Percentiles rank a stretch among this genome's conserved stretches.
Evolutionary conservation across 2,113 vertebrate genomes (phyloP).

Genomic region (Dissostichus mawsoni): DNA sequence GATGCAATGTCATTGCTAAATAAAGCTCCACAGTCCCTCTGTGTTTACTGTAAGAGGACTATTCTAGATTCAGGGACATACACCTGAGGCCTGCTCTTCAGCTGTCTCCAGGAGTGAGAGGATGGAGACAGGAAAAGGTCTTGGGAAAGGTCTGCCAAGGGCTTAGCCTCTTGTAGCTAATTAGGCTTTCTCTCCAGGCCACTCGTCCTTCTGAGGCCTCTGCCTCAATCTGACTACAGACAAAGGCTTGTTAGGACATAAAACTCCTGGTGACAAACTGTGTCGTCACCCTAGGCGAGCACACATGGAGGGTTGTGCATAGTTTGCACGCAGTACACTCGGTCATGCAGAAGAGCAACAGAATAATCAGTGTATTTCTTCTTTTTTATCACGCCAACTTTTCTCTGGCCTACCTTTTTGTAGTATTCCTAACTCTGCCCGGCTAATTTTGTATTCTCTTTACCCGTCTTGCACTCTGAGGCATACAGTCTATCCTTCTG

Average conservation of each 20-base stretch:
- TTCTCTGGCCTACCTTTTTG: conserved; percentile 3
- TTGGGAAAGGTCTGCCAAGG: conserved; percentile 56
- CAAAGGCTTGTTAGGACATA: conserved; percentile 49
- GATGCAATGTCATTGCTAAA: conserved; percentile 34
- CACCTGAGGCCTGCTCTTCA: conserved; percentile 34
- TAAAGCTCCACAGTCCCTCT: conserved; percentile 7
- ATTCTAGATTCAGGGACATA: conserved; percentile 36
- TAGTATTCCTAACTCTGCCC: not conserved
- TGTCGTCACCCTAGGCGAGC: conserved; percentile 23
- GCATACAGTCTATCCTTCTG: conserved; percentile 13
- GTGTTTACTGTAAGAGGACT: conserved; percentile 23
- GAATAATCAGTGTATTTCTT: conserved; percentile 1
- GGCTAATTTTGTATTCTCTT: not conserved
- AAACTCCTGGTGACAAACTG: conserved; percentile 58
- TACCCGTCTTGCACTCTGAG: not conserved
- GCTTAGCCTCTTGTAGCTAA: conserved; percentile 60
- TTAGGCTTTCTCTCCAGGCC: conserved; percentile 56
- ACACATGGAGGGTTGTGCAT: not conserved
- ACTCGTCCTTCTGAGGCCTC: conserved; percentile 49
- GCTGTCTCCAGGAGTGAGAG: conserved; percentile 39
- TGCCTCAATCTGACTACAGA: conserved; percentile 44
- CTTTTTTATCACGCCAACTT: conserved; percentile 12
- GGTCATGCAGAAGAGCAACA: conserved; percentile 34
- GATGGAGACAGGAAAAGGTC: conserved; percentile 51
- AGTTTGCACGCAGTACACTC: conserved; percentile 19